Evolutionary conservation across 2,888 invertebrate species (phyloP), one percentile per base, ranked within the genome.

Genomic region (Temnothorax rugatulus): DNA sequence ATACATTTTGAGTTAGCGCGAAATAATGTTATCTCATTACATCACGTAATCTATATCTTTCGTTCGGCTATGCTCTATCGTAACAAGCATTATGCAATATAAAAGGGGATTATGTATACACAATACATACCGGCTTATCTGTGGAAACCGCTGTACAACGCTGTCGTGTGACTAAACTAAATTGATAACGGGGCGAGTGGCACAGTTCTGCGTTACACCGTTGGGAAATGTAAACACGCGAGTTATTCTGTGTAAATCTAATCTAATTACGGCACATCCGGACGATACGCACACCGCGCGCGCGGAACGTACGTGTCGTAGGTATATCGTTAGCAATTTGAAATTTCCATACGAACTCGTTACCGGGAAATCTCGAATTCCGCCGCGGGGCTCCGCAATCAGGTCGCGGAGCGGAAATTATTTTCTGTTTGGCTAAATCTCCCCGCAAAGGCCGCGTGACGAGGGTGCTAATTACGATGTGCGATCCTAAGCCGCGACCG

Each of bases 171-270:
- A 79, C 79, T 50, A 34, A 68, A 15, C 47, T 47, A 34, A 81
- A 81, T 73, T 81, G 79, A 81, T 81, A 81, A 81, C 59, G 59
- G 73, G 38, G 7, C 79, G 15, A 38, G 47, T 81, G 73, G 57
- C 79, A 79, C 71, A 47, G 71, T 73, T 81, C 59, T 38, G 38
- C 50, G 79, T 61, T 71, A 71, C 34, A 79, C 59, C 71, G 57
- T 13, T 71, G 79, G 79, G 73, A 81, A 81, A 73, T 73, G 73
- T 81, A 81, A 81, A 73, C 73, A 71, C 59, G 54, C 34, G 59
- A 71, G 21, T 79, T 79, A 79, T 73, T 81, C 79, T 61, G 73
- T 61, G 73, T 25, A 73, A 81, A 81, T 73, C 59, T 81, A 81
- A 81, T 81, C 79, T 59, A 81, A 81, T 81, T 81, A 81, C 59